These are phyloP conservation scores for Syrrhaptes paradoxus DNA, from an alignment of 2,113 vertebrate species.

Conservation along the genomic window DNA sequence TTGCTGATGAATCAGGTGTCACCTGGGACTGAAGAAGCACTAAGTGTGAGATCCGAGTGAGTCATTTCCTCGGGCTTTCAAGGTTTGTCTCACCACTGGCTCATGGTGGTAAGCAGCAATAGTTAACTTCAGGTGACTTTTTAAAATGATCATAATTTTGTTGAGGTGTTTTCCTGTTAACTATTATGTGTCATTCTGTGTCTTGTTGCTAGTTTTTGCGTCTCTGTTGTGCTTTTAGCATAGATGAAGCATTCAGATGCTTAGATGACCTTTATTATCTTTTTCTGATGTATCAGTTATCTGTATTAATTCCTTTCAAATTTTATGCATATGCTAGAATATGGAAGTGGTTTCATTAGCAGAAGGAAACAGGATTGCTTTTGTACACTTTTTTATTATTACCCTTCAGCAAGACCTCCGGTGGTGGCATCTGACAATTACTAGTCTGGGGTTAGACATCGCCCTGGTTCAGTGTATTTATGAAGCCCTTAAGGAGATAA, in stretches of 20 bases:
- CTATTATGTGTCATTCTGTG: neutral
- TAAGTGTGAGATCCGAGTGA: neutral
- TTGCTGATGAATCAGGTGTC: constrained; percentile 39
- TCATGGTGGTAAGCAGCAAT: neutral
- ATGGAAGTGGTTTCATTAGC: neutral
- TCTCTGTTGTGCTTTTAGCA: neutral
- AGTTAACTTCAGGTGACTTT: neutral
- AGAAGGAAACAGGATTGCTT: neutral
- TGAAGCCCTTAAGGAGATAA: neutral
- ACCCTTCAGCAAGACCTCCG: neutral
- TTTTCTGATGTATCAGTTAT: neutral
- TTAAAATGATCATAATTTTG: neutral
- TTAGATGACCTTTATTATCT: neutral
- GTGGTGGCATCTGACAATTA: neutral
- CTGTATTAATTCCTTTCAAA: neutral
- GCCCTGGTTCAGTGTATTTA: neutral
- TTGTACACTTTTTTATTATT: neutral
- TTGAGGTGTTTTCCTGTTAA: neutral
- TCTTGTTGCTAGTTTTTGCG: neutral
- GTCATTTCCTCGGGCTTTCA: constrained; percentile 32
- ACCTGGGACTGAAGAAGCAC: neutral
- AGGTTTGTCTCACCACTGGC: neutral
- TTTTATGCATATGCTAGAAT: neutral
- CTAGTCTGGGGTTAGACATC: neutral
- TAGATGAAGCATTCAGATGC: neutral